Base-by-base conservation (phyloP, 2,888 invertebrate species). In the Endotricha flammealis region DNA sequence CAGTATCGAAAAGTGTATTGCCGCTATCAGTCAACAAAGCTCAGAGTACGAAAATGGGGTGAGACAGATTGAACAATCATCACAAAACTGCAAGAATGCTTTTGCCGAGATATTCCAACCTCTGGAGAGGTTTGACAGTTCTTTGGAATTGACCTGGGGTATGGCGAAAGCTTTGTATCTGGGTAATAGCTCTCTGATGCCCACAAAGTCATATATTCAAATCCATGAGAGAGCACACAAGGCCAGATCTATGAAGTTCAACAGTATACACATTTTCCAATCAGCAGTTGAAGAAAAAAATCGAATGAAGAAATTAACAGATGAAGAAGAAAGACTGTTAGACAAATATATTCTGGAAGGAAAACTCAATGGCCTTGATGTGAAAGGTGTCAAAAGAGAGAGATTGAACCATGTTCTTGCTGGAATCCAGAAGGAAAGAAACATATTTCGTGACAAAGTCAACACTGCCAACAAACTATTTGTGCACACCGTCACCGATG, bases 131-230 rank as follows among this genome's bases (percentile, higher is more conserved):
- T 68, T 92, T 1, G 91, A 91, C 17, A 88, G 89, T 1, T 92
- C 93, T 6, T 73, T 98, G 30, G 94, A 95, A 62, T 90, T 92
- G 31, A 95, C 95, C 2, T 96, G 95, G 95, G 95, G 95, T 6
- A 88, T 96, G 52, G 92, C 95, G 0, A 96, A 96, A 73, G 91
- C 94, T 2, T 72, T 97, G 7, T 95, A 94, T 63, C 79, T 94
- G 32, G 93, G 94, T 3, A 93, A 94, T 59, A 92, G 92, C 56
- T 91, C 91, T 0, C 65, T 93, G 7, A 94, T 96, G 91, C 94
- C 95, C 0, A 91, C 92, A 3, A 92, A 92, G 53, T 90, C 90
- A 29, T 96, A 95, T 57, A 76, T 93, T 53, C 90, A 92, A 56
- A 92, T 97, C 46, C 94, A 95, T 57, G 91, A 93, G 42, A 87